Conservation (phyloP, 2,113 vertebrate species). For the Megaceryle torquata region DNA sequence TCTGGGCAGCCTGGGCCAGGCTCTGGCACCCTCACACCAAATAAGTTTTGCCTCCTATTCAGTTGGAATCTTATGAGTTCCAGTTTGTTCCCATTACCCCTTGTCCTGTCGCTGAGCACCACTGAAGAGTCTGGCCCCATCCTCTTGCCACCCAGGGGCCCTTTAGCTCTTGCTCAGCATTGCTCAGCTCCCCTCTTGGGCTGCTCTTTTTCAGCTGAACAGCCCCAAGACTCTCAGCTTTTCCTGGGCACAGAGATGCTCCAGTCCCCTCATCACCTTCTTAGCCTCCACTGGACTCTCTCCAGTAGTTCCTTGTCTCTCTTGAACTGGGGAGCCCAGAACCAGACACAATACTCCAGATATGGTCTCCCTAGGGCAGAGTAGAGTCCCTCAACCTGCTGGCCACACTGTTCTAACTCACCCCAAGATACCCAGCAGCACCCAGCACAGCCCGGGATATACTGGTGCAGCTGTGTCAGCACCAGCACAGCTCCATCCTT, state of each 20-base stretch:
- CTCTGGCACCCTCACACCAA: neutral
- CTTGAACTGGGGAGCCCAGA: neutral
- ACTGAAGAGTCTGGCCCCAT: neutral
- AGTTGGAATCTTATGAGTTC: neutral
- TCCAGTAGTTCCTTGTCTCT: neutral
- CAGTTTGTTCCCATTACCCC: neutral
- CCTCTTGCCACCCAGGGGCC: neutral
- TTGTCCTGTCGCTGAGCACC: neutral
- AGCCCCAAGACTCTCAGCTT: neutral
- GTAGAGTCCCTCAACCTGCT: neutral
- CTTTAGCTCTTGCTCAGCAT: neutral
- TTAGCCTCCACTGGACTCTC: neutral
- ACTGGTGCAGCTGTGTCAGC: fast-evolving
- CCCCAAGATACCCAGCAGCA: neutral
- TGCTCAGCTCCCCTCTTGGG: neutral
- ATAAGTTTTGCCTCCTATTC: neutral
- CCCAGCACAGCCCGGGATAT: fast-evolving
- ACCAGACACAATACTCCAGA: neutral
- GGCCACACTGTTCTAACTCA: neutral
- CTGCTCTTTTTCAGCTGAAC: neutral
- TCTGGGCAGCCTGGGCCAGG: neutral
- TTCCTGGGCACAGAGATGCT: neutral
- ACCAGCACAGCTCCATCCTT: neutral
- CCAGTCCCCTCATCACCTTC: neutral
- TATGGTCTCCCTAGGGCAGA: neutral